These are phyloP conservation scores for Poecile montanus DNA, from an alignment of 2,797 vertebrate species.

Conservation along the genomic window DNA sequence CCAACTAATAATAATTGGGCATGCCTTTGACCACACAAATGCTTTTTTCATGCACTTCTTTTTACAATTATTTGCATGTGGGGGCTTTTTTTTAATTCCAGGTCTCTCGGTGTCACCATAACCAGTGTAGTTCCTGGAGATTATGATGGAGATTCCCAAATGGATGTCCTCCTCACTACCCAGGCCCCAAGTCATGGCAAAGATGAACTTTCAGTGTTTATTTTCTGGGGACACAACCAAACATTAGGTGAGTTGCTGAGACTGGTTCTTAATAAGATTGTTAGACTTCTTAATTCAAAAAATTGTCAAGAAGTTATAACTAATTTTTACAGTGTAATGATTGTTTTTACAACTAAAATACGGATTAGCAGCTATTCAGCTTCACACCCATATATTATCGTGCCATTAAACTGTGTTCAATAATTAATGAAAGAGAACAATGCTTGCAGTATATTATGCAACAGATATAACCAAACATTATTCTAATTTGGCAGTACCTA, in stretches of 20 bases:
- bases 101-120: slow-evolving; percentile 75
- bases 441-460: not conserved
- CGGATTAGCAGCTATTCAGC: not conserved
- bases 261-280: not conserved
- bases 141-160: slow-evolving; percentile 96
- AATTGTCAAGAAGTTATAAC: not conserved
- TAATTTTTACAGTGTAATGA: not conserved
- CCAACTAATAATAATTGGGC: not conserved
- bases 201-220: slow-evolving; percentile 72
- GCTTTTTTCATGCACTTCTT: not conserved
- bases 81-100: slow-evolving; percentile 48
- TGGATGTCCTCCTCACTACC: slow-evolving; percentile 93
- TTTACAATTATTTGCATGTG: not conserved
- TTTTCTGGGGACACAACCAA: slow-evolving; percentile 96
- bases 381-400: not conserved
- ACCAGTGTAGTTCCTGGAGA: slow-evolving; percentile 97
- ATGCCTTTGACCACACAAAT: not conserved
- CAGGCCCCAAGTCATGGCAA: slow-evolving; percentile 37
- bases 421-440: not conserved
- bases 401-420: not conserved
- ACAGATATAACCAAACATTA: not conserved
- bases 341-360: not conserved
- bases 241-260: slow-evolving; percentile 85
- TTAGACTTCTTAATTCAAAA: not conserved
- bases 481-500: not conserved